These are phyloP conservation scores for Phlogophora meticulosa DNA, from an alignment of 2,888 invertebrate species.

Conservation along the genomic window DNA sequence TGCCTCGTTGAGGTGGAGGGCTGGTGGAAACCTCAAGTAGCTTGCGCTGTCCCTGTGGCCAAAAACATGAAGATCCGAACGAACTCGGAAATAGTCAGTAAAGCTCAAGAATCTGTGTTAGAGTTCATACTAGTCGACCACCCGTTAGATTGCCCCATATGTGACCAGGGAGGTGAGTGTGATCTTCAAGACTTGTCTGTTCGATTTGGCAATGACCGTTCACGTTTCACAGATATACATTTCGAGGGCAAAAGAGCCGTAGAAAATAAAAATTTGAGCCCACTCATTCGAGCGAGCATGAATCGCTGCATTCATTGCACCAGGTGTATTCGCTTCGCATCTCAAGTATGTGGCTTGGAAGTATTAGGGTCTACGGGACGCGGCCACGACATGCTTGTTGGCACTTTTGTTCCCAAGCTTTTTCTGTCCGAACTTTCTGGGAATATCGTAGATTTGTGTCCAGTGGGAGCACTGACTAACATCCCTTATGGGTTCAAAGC, in stretches of 20 bases:
- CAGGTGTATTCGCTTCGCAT: constrained; percentile 98
- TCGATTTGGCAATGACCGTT: constrained; percentile 98
- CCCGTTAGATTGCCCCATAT: constrained; percentile 99
- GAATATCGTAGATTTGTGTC: constrained; percentile 99
- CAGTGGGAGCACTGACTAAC: constrained; percentile 99
- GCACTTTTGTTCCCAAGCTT: constrained; percentile 99
- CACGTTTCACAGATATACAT: constrained; percentile 97
- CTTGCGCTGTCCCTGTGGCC: constrained; percentile 99
- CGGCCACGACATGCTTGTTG: constrained; percentile 98
- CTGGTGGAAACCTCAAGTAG: constrained; percentile 98
- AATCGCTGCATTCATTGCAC: constrained; percentile 99
- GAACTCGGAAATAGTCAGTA: constrained; percentile 95
- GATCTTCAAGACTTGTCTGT: constrained; percentile 99
- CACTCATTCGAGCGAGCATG: constrained; percentile 99
- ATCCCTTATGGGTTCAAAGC: constrained; percentile 99
- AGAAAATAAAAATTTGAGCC: constrained; percentile 99
- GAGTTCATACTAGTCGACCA: constrained; percentile 99
- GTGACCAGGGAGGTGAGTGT: constrained; percentile 99
- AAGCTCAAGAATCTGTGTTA: constrained; percentile 95
- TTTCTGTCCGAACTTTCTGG: constrained; percentile 99
- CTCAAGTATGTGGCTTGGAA: constrained; percentile 99
- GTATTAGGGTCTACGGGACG: constrained; percentile 98
- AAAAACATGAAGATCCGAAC: constrained; percentile 99
- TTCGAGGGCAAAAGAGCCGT: constrained; percentile 98
- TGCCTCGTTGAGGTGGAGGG: constrained; percentile 99